Percentiles rank a stretch among this genome's conserved stretches.
Evolutionary conservation across 2,888 invertebrate species (phyloP).

Genomic region (Geotrupes spiniger): DNA sequence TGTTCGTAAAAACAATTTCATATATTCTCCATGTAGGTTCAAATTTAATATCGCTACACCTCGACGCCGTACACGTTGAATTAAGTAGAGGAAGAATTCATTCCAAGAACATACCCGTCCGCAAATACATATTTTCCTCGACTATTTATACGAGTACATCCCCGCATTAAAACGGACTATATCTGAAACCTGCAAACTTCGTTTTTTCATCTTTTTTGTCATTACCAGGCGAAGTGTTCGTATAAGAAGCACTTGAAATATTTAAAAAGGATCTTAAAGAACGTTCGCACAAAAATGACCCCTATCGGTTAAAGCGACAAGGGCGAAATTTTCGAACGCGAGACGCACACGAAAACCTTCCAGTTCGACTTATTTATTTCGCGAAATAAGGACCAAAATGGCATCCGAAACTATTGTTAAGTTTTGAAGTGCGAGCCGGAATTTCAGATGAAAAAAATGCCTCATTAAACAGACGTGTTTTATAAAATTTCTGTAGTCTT

Average conservation of each 20-base stretch:
- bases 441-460: conserved; percentile 14
- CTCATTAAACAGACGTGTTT: conserved; percentile 19
- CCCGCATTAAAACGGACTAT: conserved; percentile 1
- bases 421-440: conserved; percentile 13
- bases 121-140: too few relatives aligned
- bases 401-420: conserved; percentile 17
- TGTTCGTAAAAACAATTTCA: too few relatives aligned
- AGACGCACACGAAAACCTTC: neutral
- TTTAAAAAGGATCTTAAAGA: conserved; percentile 40
- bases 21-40: too few relatives aligned
- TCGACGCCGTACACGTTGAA: too few relatives aligned
- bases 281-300: conserved; percentile 15
- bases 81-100: too few relatives aligned
- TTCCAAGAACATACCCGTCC: neutral
- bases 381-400: conserved; percentile 3
- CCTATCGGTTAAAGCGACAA: conserved; percentile 14
- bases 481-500: conserved; percentile 9
- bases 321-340: neutral
- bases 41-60: too few relatives aligned
- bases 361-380: conserved; percentile 13
- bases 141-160: neutral
- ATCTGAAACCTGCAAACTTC: conserved; percentile 5
- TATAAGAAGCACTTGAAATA: conserved; percentile 40
- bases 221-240: conserved; percentile 40
- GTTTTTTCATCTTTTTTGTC: conserved; percentile 36